phyloP scores from a whole-genome alignment of 2,888 invertebrate species.

The Halictus quadricinctus region DNA sequence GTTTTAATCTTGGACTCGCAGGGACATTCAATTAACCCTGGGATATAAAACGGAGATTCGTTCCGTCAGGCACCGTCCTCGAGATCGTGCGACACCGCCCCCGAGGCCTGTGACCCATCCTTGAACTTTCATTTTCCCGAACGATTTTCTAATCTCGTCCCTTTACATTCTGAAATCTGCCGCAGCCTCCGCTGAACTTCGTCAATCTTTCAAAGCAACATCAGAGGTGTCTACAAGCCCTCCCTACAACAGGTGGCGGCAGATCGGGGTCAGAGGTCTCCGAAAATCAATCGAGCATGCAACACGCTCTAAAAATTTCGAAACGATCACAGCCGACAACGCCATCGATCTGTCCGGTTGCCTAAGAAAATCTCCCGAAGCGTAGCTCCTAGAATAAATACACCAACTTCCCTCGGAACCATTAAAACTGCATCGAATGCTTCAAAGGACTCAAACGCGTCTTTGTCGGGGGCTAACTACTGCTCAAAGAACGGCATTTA shows the following conservation, averaged over 20 bases:
- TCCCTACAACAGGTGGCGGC: constrained; percentile 59
- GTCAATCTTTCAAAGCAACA: constrained; percentile 6
- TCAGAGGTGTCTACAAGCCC: neutral
- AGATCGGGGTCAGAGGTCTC: constrained; percentile 35
- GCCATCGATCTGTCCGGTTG: neutral
- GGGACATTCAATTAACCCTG: neutral
- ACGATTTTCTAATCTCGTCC: constrained; percentile 1
- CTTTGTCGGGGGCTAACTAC: neutral
- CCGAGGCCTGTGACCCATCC: neutral
- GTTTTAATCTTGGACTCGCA: neutral
- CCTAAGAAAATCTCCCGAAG: neutral
- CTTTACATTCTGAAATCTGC: neutral
- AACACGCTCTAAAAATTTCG: constrained; percentile 7
- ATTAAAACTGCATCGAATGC: neutral
- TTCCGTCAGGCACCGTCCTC: neutral
- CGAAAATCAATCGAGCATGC: constrained; percentile 15
- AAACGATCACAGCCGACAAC: neutral
- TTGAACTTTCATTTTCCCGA: constrained; percentile 6
- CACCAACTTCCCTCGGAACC: neutral
- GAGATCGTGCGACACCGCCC: neutral
- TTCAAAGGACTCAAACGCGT: neutral
- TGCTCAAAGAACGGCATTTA: neutral
- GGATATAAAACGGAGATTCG: neutral
- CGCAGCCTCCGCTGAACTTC: neutral
- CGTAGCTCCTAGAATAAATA: neutral